phyloP scores from a whole-genome alignment of 2,113 vertebrate genomes.

The Cebidichthys violaceus region DNA sequence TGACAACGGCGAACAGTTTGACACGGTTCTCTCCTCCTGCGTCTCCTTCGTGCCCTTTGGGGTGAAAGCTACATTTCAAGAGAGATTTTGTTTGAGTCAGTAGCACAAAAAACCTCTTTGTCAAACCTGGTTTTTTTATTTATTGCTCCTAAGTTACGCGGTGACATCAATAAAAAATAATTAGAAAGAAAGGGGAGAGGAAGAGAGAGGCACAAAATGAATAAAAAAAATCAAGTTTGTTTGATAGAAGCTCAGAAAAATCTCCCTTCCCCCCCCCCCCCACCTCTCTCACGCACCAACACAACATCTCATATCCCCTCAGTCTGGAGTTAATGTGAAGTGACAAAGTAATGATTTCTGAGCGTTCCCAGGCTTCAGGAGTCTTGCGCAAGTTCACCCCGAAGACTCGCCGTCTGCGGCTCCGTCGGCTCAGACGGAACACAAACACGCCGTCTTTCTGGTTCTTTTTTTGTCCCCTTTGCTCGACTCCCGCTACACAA shows the following conservation, averaged over 20 bases:
- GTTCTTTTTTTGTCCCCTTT: constrained; percentile 21
- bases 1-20: background rate
- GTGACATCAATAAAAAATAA: constrained; percentile 5
- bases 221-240: constrained; percentile 15
- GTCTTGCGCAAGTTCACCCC: constrained; percentile 32
- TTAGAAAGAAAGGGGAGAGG: background rate
- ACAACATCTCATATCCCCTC: background rate
- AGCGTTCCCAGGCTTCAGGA: constrained; percentile 51
- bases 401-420: constrained; percentile 16
- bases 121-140: background rate
- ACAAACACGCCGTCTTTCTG: constrained; percentile 40
- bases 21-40: background rate
- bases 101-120: background rate
- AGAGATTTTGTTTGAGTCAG: background rate
- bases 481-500: constrained; percentile 9
- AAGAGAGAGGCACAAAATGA: background rate
- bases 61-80: background rate
- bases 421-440: constrained; percentile 42
- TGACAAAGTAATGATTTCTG: constrained; percentile 65
- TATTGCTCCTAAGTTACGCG: background rate
- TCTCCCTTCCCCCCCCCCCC: background rate
- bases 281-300: background rate
- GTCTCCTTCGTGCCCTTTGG: constrained; percentile 1
- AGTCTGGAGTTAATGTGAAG: constrained; percentile 48
- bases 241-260: constrained; percentile 22